phyloP scores from a whole-genome alignment of 2,113 vertebrate species.

The Echinops telfairi region DNA sequence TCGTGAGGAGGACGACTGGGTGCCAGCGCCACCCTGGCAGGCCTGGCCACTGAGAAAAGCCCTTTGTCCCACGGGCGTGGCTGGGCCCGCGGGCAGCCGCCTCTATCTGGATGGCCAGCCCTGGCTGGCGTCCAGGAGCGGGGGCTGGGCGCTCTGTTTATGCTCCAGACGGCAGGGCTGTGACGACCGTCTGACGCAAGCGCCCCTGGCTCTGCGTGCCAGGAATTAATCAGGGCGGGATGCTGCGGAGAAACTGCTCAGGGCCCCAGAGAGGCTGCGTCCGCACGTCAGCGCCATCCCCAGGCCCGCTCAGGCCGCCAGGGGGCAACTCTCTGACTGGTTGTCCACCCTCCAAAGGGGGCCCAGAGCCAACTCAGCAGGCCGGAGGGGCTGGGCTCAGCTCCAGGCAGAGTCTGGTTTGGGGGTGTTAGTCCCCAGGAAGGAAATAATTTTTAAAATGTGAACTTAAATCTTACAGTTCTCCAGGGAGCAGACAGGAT shows the following conservation, averaged over 20 bases:
- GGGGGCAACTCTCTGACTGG: neutral
- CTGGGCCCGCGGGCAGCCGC: neutral
- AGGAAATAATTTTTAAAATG: neutral
- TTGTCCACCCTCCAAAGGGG: too few relatives aligned
- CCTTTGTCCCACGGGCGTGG: neutral
- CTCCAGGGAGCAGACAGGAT: too few relatives aligned
- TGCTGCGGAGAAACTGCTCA: slow-evolving; percentile 82
- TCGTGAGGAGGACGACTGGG: too few relatives aligned
- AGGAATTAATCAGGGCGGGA: slow-evolving; percentile 85
- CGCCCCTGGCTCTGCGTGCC: slow-evolving; percentile 81
- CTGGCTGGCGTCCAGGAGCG: slow-evolving; percentile 75
- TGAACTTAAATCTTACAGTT: neutral
- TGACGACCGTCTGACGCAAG: slow-evolving; percentile 89
- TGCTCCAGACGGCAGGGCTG: slow-evolving; percentile 81
- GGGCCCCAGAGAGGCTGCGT: slow-evolving; percentile 63
- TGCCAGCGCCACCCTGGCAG: neutral
- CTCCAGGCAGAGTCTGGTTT: too few relatives aligned
- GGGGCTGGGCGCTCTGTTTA: slow-evolving; percentile 84
- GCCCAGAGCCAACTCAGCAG: neutral
- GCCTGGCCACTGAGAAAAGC: neutral
- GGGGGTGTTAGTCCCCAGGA: neutral
- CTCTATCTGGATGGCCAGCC: neutral
- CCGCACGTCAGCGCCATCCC: slow-evolving; percentile 65
- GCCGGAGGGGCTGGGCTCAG: too few relatives aligned
- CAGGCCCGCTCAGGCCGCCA: neutral